Percentiles rank a stretch among this genome's conserved stretches.
Conservation (phyloP, 2,888 invertebrate genomes). For the Philopedon plagiatum region DNA sequence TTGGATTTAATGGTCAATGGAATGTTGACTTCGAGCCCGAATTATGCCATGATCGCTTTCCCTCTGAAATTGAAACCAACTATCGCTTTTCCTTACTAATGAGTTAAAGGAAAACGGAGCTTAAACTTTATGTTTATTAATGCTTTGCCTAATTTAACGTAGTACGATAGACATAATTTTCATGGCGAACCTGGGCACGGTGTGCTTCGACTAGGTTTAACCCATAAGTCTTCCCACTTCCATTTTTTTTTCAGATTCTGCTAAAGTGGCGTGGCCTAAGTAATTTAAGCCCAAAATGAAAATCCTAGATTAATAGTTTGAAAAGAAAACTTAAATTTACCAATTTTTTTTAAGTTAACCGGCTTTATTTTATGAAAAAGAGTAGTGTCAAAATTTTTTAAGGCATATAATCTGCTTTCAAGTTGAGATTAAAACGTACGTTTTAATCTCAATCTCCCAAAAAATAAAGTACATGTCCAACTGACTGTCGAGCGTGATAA, state of each 20-base stretch:
- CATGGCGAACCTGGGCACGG: too few species aligned
- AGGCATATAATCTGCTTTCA: too few species aligned
- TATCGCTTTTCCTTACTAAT: constrained; percentile 39
- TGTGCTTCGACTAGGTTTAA: too few species aligned
- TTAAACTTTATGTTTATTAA: constrained; percentile 34
- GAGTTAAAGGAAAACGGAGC: constrained; percentile 27
- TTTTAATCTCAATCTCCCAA: neutral
- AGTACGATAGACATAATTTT: constrained; percentile 17
- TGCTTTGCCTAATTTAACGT: neutral
- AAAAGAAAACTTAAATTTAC: too few species aligned
- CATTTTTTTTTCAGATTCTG: too few species aligned
- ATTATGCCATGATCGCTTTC: constrained; percentile 55
- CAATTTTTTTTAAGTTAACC: too few species aligned
- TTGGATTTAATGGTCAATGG: constrained; percentile 54
- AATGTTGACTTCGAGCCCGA: constrained; percentile 56
- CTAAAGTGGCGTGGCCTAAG: too few species aligned
- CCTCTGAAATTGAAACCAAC: constrained; percentile 53
- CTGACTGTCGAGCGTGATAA: constrained; percentile 45
- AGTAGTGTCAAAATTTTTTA: too few species aligned
- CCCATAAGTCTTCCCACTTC: too few species aligned
- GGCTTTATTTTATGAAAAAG: too few species aligned
- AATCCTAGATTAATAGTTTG: too few species aligned
- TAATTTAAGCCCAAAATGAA: too few species aligned
- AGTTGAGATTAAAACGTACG: constrained; percentile 21
- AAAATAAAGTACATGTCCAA: constrained; percentile 40